Evolutionary conservation across 92 coral and sea anemone genomes (phyloP).

Genomic region (Pocillopora grandis): DNA sequence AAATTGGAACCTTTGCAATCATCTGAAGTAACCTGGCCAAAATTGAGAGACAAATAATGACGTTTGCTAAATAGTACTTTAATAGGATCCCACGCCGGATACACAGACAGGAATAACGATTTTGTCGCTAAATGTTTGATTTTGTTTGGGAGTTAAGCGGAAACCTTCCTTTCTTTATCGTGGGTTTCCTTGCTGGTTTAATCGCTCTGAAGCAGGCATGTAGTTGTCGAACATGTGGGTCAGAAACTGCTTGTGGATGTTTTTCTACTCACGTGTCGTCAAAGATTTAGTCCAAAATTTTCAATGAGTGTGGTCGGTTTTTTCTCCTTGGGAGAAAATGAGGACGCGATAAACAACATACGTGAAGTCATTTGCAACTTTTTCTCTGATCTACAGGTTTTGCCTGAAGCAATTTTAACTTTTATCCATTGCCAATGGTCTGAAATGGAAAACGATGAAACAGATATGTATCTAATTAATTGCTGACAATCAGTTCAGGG

Average conservation of each 20-base stretch:
- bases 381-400: neutral
- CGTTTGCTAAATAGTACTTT: slow-evolving; percentile 3
- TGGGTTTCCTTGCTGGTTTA: neutral
- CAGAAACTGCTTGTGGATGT: too few relatives aligned
- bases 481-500: too few relatives aligned
- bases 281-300: slow-evolving; percentile 1
- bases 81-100: slow-evolving; percentile 8
- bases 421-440: neutral
- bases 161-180: neutral
- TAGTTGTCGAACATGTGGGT: slow-evolving; percentile 20
- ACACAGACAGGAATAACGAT: neutral
- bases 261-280: neutral
- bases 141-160: neutral
- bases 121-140: slow-evolving; percentile 15
- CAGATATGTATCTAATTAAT: neutral
- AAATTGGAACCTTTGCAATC: neutral
- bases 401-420: neutral
- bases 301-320: neutral
- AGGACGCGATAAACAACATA: neutral
- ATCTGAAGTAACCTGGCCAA: neutral
- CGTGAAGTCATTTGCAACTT: neutral
- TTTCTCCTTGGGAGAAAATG: neutral
- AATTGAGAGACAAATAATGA: neutral
- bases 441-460: neutral
- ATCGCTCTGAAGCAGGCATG: slow-evolving; percentile 10